phyloP scores from a whole-genome alignment of 2,888 invertebrate species.

The Chesias legatella region DNA sequence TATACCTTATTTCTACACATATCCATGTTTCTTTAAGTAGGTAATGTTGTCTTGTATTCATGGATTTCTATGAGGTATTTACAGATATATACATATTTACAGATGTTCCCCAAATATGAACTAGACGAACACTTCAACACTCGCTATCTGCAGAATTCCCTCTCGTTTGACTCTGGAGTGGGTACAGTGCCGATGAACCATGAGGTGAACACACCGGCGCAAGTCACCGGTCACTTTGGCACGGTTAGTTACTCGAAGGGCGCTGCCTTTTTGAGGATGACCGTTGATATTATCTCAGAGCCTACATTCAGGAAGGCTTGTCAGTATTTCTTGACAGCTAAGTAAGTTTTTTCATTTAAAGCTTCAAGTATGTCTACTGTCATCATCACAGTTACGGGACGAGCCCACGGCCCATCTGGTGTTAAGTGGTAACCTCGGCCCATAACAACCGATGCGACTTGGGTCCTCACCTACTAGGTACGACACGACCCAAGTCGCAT shows the following conservation, averaged over 20 bases:
- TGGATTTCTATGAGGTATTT: no score
- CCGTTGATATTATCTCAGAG: conserved; percentile 55
- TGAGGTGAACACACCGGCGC: conserved; percentile 80
- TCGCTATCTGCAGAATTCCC: conserved; percentile 83
- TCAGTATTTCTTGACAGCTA: conserved; percentile 57
- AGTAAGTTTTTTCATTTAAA: conserved; percentile 65
- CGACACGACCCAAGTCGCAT: no score
- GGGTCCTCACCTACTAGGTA: no score
- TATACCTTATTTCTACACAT: no score
- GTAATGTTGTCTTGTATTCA: no score
- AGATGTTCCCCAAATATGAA: conserved; percentile 83
- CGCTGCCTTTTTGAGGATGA: conserved; percentile 68
- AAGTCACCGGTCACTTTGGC: conserved; percentile 84
- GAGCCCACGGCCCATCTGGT: no score
- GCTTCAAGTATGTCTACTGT: neutral
- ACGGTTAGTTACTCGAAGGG: conserved; percentile 86
- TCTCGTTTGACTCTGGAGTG: conserved; percentile 65
- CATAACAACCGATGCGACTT: no score
- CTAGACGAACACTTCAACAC: conserved; percentile 86
- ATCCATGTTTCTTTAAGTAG: no score
- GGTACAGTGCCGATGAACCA: conserved; percentile 78
- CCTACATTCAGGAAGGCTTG: conserved; percentile 55
- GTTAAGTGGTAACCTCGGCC: no score
- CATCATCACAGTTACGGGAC: no score
- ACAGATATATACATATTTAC: conserved; percentile 5